Percentiles rank a stretch among this genome's conserved stretches.
These are phyloP conservation scores for Micromussa lordhowensis DNA, from an alignment of 92 coral and sea anemone species.

Conservation along the genomic window DNA sequence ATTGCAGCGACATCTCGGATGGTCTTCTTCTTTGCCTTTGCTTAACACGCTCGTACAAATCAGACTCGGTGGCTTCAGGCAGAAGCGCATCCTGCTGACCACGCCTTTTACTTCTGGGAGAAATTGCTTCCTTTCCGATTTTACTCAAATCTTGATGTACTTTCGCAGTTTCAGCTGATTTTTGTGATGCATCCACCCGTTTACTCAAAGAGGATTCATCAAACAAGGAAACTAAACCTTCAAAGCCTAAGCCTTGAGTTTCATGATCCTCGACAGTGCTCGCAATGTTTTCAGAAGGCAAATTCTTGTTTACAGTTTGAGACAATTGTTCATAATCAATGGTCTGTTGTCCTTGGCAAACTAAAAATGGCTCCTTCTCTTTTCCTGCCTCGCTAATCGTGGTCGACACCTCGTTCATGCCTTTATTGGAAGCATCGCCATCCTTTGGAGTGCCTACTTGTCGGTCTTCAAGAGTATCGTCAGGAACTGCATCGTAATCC, in stretches of 20 bases:
- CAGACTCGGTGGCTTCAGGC: constrained; percentile 3
- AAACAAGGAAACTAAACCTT: constrained; percentile 43
- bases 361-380: neutral
- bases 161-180: neutral
- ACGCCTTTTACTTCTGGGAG: neutral
- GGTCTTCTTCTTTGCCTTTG: constrained; percentile 40
- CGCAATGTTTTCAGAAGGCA: neutral
- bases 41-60: constrained; percentile 62
- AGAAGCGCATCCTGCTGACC: neutral
- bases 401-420: neutral
- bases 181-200: neutral
- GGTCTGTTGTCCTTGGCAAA: neutral
- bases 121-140: neutral
- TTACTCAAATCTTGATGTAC: neutral
- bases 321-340: neutral
- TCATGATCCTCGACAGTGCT: neutral
- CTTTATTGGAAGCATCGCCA: neutral
- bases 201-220: constrained; percentile 18
- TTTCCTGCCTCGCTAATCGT: neutral
- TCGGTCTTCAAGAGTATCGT: neutral
- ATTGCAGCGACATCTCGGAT: neutral
- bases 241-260: constrained; percentile 29
- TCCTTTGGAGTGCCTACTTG: neutral
- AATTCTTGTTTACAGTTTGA: neutral
- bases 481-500: neutral